A percentile compares a stretch with the other conserved stretches of the same genome.
These are phyloP conservation scores for Phyllotreta cruciferae DNA, from an alignment of 2,888 invertebrate genomes.

Conservation along the genomic window DNA sequence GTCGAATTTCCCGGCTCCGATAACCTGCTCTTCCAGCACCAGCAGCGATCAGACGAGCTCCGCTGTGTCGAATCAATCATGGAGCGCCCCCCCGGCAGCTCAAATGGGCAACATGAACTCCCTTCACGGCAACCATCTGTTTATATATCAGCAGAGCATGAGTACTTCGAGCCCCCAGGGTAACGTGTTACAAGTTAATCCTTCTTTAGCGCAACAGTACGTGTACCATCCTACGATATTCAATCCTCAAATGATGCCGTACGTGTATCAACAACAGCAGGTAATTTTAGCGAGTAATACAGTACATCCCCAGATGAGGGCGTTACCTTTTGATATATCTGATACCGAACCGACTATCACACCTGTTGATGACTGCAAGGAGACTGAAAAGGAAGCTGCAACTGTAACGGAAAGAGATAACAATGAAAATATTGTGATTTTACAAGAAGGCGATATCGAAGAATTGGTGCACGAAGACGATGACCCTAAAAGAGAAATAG, in stretches of 20 bases:
- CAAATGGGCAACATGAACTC: conserved; percentile 51
- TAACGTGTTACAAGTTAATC: conserved; percentile 58
- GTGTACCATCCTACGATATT: conserved; percentile 61
- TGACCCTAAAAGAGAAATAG: conserved; percentile 13
- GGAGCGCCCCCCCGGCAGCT: conserved; percentile 42
- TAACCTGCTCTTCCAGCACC: conserved; percentile 28
- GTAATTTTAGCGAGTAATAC: conserved; percentile 62
- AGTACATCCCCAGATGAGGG: conserved; percentile 54
- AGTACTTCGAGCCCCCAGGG: conserved; percentile 58
- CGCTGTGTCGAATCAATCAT: conserved; percentile 55
- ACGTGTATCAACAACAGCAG: conserved; percentile 65
- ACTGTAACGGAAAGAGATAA: conserved; percentile 49
- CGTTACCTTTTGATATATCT: conserved; percentile 50
- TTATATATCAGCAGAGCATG: conserved; percentile 67
- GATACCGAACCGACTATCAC: conserved; percentile 33
- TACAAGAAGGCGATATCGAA: conserved; percentile 20
- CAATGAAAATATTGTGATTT: conserved; percentile 28
- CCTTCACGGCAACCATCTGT: conserved; percentile 59
- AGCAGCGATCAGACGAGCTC: conserved; percentile 41
- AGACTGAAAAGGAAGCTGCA: conserved; percentile 26
- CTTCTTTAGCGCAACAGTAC: conserved; percentile 64
- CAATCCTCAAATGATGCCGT: conserved; percentile 64
- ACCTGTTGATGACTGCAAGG: conserved; percentile 30
- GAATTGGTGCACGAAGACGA: conserved; percentile 17
- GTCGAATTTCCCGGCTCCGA: conserved; percentile 15